Conservation (phyloP, 2,888 invertebrate species). For the Pristionchus fissidentatus region DNA sequence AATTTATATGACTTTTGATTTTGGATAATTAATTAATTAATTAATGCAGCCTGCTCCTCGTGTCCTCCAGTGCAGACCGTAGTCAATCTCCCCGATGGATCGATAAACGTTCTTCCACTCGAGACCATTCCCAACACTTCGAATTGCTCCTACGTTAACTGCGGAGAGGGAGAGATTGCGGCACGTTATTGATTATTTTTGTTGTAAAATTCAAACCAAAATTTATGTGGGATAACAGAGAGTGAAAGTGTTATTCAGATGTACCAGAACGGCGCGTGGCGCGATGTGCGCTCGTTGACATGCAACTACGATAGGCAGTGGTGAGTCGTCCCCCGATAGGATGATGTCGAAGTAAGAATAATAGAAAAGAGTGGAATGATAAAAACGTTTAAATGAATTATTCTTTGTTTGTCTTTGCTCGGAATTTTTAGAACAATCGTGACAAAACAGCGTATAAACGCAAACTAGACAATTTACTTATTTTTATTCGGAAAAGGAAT, state of each 20-base stretch:
- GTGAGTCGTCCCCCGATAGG: too few species aligned
- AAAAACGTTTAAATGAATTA: too few species aligned
- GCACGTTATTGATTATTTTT: background rate
- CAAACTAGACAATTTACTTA: too few species aligned
- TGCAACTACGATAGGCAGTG: slow-evolving; percentile 39
- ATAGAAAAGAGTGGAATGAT: too few species aligned
- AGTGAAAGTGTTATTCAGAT: background rate
- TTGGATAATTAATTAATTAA: background rate
- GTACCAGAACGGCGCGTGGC: slow-evolving; percentile 38
- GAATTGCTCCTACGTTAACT: slow-evolving; percentile 10
- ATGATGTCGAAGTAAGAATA: too few species aligned
- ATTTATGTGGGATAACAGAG: background rate
- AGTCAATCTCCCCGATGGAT: background rate
- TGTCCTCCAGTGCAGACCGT: slow-evolving; percentile 34
- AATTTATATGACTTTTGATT: background rate
- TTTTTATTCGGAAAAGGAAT: too few species aligned
- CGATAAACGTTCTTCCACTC: background rate
- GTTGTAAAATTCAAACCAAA: background rate
- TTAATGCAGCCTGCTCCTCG: slow-evolving; percentile 10
- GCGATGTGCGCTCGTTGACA: slow-evolving; percentile 37
- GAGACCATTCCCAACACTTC: background rate
- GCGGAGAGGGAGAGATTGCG: slow-evolving; percentile 42
- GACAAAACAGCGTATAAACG: too few species aligned
- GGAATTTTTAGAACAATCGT: too few species aligned
- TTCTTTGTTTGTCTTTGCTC: too few species aligned